These are phyloP conservation scores for Drosophila bifasciata DNA, from an alignment of 1,140 invertebrate genomes.

Conservation along the genomic window DNA sequence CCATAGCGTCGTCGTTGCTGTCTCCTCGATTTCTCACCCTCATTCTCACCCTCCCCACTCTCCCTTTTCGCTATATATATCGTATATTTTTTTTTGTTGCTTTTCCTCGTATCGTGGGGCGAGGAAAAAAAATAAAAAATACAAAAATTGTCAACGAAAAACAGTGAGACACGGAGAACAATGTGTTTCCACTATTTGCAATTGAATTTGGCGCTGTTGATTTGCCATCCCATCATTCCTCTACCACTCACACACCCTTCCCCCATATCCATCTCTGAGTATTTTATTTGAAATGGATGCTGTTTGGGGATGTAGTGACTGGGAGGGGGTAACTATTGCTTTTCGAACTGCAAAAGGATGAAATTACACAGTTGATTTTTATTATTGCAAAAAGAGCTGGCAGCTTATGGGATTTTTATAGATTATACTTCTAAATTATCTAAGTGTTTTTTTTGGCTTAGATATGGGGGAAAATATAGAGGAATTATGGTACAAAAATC, in stretches of 20 bases:
- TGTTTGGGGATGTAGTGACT: no score
- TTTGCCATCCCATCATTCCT: constrained; percentile 37
- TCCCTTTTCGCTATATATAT: neutral
- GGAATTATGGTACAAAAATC: constrained; percentile 19
- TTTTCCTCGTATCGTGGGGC: constrained; percentile 11
- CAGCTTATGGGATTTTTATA: no score
- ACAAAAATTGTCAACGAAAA: constrained; percentile 71
- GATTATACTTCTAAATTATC: no score
- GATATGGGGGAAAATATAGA: neutral
- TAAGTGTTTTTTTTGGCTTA: no score
- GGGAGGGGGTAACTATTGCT: neutral
- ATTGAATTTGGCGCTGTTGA: constrained; percentile 72
- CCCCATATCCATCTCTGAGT: constrained; percentile 8
- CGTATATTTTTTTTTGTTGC: neutral
- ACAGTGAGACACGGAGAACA: constrained; percentile 66
- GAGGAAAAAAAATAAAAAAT: constrained; percentile 44
- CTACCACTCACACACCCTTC: neutral
- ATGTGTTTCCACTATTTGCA: constrained; percentile 73
- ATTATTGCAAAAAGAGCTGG: neutral
- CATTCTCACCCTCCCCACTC: neutral
- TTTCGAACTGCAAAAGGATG: constrained; percentile 8
- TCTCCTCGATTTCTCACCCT: neutral
- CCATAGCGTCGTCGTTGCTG: constrained; percentile 32
- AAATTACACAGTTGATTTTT: neutral
- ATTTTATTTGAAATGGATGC: constrained; percentile 50